These are phyloP conservation scores for Lathronympha strigana DNA, from an alignment of 2,888 invertebrate species.

Conservation along the genomic window DNA sequence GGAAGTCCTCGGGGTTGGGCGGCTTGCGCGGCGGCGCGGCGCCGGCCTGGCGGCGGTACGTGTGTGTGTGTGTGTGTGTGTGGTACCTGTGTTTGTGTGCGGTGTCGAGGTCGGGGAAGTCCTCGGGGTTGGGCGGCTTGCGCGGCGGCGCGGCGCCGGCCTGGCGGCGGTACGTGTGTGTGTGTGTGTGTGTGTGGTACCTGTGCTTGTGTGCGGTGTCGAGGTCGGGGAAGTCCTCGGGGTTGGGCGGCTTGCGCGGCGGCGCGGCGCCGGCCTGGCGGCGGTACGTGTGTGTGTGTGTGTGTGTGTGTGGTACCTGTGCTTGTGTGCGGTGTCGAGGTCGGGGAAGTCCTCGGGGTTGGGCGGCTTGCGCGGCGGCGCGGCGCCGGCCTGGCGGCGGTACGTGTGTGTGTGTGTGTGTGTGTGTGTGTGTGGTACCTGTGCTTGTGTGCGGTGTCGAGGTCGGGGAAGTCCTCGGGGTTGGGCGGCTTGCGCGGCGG, in stretches of 20 bases:
- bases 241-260: constrained; percentile 58
- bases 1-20: no score
- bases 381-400: constrained; percentile 80
- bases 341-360: constrained; percentile 85
- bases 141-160: constrained; percentile 59
- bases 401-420: no score
- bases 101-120: constrained; percentile 83
- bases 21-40: constrained; percentile 60
- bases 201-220: no score
- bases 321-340: constrained; percentile 61
- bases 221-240: no score
- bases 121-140: constrained; percentile 77
- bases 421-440: no score
- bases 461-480: no score
- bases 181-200: no score
- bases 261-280: constrained; percentile 84
- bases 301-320: constrained; percentile 76
- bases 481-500: constrained; percentile 58
- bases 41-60: constrained; percentile 91
- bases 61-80: constrained; percentile 86
- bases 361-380: constrained; percentile 62
- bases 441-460: no score
- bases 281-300: constrained; percentile 92
- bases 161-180: constrained; percentile 89
- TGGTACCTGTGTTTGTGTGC: constrained; percentile 55